phyloP scores from a whole-genome alignment of 2,113 vertebrate genomes.

The Nothoprocta perdicaria region DNA sequence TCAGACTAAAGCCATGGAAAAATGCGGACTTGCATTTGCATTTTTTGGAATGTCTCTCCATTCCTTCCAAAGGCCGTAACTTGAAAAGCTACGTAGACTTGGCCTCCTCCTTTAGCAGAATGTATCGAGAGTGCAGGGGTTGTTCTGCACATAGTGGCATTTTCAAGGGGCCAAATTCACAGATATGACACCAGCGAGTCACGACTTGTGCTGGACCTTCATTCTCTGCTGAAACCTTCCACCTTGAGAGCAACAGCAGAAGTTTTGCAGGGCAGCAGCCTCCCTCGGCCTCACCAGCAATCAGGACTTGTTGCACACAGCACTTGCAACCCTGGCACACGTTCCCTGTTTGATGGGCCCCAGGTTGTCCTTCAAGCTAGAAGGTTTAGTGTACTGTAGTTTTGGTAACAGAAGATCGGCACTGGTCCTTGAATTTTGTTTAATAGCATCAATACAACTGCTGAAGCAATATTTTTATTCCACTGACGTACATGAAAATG shows the following conservation, averaged over 20 bases:
- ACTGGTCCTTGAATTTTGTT: slow-evolving; percentile 1
- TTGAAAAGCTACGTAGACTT: neutral
- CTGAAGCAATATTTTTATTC: slow-evolving; percentile 61
- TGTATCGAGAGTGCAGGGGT: rapidly evolving
- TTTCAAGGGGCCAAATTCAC: neutral
- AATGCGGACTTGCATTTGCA: neutral
- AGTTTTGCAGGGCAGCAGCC: neutral
- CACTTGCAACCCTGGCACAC: neutral
- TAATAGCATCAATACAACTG: slow-evolving; percentile 30
- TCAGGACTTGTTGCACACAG: neutral
- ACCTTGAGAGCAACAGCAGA: neutral
- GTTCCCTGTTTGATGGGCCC: neutral
- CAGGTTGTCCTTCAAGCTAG: neutral
- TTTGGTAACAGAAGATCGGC: slow-evolving; percentile 42
- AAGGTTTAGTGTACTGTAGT: neutral
- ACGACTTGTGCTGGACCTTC: neutral
- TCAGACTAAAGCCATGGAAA: neutral
- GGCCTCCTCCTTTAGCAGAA: neutral
- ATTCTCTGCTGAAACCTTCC: neutral
- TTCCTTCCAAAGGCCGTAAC: neutral
- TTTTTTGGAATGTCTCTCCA: neutral
- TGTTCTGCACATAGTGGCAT: rapidly evolving
- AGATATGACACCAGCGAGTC: neutral
- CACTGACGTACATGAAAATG: neutral
- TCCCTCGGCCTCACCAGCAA: neutral